Conservation (phyloP, 2,888 invertebrate species). For the Agriopis marginaria region DNA sequence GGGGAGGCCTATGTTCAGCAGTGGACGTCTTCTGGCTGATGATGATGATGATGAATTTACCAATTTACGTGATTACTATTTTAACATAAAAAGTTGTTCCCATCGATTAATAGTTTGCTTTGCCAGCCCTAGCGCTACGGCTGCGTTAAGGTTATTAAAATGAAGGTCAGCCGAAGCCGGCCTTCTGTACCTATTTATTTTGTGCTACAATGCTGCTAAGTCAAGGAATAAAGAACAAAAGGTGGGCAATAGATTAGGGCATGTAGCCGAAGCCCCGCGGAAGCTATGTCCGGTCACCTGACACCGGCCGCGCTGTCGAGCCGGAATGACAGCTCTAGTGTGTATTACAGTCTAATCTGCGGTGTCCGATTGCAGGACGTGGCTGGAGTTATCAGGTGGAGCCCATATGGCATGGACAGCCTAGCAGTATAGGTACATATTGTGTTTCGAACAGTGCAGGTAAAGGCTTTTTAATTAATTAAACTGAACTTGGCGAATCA, state of each 20-base stretch:
- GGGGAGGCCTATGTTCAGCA: too few relatives aligned
- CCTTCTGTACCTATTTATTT: too few relatives aligned
- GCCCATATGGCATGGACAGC: slow-evolving; percentile 23
- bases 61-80: too few relatives aligned
- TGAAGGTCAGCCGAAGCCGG: too few relatives aligned
- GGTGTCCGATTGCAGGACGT: slow-evolving; percentile 33
- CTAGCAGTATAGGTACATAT: not conserved
- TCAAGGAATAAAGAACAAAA: slow-evolving; percentile 45
- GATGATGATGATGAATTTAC: too few relatives aligned
- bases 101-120: too few relatives aligned
- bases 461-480: not conserved
- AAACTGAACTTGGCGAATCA: not conserved
- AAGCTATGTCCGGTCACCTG: slow-evolving; percentile 73
- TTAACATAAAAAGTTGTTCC: too few relatives aligned
- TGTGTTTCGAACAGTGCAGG: not conserved
- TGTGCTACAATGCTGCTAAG: slow-evolving; percentile 1
- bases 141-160: too few relatives aligned
- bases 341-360: slow-evolving; percentile 33
- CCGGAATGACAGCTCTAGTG: slow-evolving; percentile 42
- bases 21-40: too few relatives aligned
- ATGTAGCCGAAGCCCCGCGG: slow-evolving; percentile 75
- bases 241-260: slow-evolving; percentile 67
- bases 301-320: slow-evolving; percentile 56
- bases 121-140: too few relatives aligned
- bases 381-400: slow-evolving; percentile 13